Percentiles rank a stretch among this genome's conserved stretches.
phyloP scores from a whole-genome alignment of 2,888 invertebrate genomes.

The Mechanitis mazaeus region DNA sequence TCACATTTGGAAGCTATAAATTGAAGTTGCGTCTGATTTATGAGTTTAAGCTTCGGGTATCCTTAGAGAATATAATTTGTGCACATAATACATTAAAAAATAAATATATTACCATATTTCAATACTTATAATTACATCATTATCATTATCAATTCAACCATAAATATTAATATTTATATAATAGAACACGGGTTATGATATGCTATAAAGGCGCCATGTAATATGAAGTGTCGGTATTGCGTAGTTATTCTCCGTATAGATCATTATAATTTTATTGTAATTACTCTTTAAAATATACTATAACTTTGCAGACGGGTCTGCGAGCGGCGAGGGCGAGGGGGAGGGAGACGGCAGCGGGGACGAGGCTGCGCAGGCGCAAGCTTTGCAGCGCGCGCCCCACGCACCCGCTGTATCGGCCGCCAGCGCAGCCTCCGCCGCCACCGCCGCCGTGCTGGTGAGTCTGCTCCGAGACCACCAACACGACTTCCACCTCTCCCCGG shows the following conservation, averaged over 20 bases:
- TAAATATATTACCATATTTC: no score
- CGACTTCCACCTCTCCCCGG: slow-evolving; percentile 6
- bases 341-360: slow-evolving; percentile 62
- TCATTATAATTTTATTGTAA: not conserved
- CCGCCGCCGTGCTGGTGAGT: slow-evolving; percentile 34
- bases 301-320: slow-evolving; percentile 57
- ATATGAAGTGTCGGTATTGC: no score
- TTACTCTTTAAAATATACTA: not conserved
- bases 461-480: not conserved
- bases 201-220: no score
- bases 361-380: slow-evolving; percentile 56
- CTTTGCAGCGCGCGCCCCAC: slow-evolving; percentile 44
- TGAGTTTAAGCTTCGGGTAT: slow-evolving; percentile 13
- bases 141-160: no score
- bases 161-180: no score
- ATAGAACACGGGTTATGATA: no score
- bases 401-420: slow-evolving; percentile 34
- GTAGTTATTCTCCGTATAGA: not conserved
- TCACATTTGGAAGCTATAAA: slow-evolving; percentile 20
- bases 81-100: no score
- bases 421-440: slow-evolving; percentile 35
- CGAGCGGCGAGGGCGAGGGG: slow-evolving; percentile 69
- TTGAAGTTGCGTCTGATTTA: slow-evolving; percentile 25
- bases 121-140: no score
- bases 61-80: slow-evolving; percentile 11